Percentiles rank a stretch among this genome's conserved stretches.
These are phyloP conservation scores for Nomia melanderi DNA, from an alignment of 1,140 invertebrate genomes.

Conservation along the genomic window DNA sequence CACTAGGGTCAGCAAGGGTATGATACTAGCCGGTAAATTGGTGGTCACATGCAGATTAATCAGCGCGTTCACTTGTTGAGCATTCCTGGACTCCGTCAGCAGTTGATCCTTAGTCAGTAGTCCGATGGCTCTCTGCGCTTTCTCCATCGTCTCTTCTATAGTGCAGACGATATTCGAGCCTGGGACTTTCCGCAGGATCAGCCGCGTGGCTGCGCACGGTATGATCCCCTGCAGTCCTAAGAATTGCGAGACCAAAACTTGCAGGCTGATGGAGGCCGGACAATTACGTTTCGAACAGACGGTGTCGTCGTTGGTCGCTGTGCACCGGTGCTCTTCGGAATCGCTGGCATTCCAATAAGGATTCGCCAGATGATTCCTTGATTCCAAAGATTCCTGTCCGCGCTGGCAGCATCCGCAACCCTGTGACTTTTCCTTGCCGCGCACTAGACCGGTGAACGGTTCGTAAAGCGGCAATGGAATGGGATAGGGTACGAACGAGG, in stretches of 20 bases:
- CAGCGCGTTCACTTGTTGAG: constrained; percentile 73
- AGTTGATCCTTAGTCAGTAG: constrained; percentile 72
- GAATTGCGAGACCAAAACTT: constrained; percentile 75
- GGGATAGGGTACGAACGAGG: constrained; percentile 60
- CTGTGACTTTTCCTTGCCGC: constrained; percentile 8
- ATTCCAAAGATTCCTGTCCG: not conserved
- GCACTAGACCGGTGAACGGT: constrained; percentile 15
- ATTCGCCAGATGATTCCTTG: not conserved
- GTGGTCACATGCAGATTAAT: constrained; percentile 76
- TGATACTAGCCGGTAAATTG: constrained; percentile 67
- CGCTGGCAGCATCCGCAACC: constrained; percentile 60
- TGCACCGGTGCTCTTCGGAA: constrained; percentile 64
- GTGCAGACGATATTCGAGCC: constrained; percentile 69
- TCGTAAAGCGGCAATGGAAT: constrained; percentile 50
- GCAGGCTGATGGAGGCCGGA: constrained; percentile 72
- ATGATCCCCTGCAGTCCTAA: constrained; percentile 73
- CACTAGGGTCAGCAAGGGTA: constrained; percentile 72
- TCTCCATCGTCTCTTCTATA: constrained; percentile 72
- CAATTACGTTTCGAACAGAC: constrained; percentile 72
- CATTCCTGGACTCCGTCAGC: constrained; percentile 67
- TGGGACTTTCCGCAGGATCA: constrained; percentile 72
- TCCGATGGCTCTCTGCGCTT: constrained; percentile 62
- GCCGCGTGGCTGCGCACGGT: constrained; percentile 70
- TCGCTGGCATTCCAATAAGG: constrained; percentile 26
- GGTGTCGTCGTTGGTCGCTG: constrained; percentile 53